A percentile compares a stretch with the other conserved stretches of the same genome.
phyloP scores from a whole-genome alignment of 2,113 vertebrate genomes.

The Pristiophorus japonicus region DNA sequence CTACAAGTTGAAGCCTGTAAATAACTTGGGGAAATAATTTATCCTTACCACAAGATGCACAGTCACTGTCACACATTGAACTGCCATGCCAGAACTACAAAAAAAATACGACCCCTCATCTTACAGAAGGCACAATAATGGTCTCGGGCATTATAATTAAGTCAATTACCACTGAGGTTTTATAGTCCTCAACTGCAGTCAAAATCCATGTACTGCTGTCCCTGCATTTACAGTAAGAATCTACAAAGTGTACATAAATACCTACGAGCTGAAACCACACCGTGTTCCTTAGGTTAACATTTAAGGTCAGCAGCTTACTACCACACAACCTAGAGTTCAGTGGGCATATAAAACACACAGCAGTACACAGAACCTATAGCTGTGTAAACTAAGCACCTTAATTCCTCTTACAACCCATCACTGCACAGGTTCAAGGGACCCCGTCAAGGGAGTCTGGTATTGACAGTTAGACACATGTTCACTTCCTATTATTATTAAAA shows the following conservation, averaged over 20 bases:
- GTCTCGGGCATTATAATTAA: neutral
- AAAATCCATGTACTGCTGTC: neutral
- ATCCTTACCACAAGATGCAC: neutral
- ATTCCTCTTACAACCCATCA: conserved; percentile 8
- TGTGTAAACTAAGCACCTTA: neutral
- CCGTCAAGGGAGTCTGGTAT: neutral
- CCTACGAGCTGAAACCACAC: neutral
- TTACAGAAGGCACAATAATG: neutral
- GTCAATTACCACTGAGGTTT: neutral
- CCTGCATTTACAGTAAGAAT: neutral
- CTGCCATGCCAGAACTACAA: neutral
- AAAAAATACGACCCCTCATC: neutral
- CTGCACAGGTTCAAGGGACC: neutral
- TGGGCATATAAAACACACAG: neutral
- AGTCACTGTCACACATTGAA: neutral
- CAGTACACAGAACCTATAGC: no score
- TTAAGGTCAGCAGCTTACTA: neutral
- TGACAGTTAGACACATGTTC: conserved; percentile 29
- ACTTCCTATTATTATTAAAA: neutral
- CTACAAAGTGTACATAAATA: neutral
- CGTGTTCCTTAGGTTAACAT: neutral
- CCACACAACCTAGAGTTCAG: neutral
- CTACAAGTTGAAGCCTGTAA: neutral
- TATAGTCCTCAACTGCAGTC: neutral
- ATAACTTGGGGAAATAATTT: conserved; percentile 7